Base-by-base conservation (phyloP, 2,113 vertebrate genomes). In the Monopterus albus region DNA sequence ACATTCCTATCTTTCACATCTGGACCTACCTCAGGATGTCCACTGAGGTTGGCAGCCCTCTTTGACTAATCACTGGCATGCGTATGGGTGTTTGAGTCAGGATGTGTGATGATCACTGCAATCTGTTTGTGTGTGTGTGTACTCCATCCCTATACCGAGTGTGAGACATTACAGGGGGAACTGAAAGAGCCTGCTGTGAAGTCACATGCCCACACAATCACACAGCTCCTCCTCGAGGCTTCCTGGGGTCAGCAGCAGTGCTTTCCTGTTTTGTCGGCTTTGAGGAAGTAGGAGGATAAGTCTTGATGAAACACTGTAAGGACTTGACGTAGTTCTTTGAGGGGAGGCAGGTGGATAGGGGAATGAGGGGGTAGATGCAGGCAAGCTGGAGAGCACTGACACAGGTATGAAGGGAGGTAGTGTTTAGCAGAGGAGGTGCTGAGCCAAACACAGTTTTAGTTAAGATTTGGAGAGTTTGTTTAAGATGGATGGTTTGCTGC, bases 1-100 rank as follows among this genome's bases (percentile, higher is more conserved):
- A 39, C 33, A 40, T 67, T 53, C 72, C 74, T 68, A 72, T 70
- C 83, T 79, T 65, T 79, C 76, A 82, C 85, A 87, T 87, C 84
- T 89, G 83, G 68, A 66, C 56, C 72, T 36, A 75, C 83, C 76
- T 63, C 45, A 6, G 72, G 77, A 78, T 43, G 2, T 53, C 45
- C 2, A 2, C 61, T 78, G 71, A 47, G 81, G 64, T 84, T 82
- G 82, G 74, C 87, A 88, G 80, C 57, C 35, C 49, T 58, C 52
- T 60, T 69, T 69, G 72, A 72, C 56, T 76, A 73, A 66, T 87
- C 74, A 70, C 20, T 64, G 50, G 52, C 1, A 2, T 33, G 47
- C 18, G 28, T 57, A 49, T 21, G 60, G 43, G 50, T 59, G 57
- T 72, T 49, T 53, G 66, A 15, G 12, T 53, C 35, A 65, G 49